Evolutionary conservation across 1,140 invertebrate species (phyloP), one percentile per base, ranked within the genome.

Genomic region (Patella vulgata): DNA sequence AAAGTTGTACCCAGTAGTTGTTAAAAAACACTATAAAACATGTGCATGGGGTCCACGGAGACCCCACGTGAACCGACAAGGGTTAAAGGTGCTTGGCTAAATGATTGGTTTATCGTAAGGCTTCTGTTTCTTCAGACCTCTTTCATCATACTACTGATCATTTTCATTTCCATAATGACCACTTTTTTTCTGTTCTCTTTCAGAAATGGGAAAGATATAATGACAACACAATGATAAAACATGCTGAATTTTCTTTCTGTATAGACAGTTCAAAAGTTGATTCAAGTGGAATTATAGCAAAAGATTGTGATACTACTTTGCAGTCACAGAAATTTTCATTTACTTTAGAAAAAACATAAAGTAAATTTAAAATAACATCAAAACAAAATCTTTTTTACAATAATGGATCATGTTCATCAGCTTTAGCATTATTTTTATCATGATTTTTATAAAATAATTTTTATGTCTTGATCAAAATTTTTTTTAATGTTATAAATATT

Each of bases 201-300:
- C 78, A 93, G 86, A 88, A 89, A 56, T 96, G 93, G 93, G 86
- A 88, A 46, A 86, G 91, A 61, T 85, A 89, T 1, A 88, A 90
- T 46, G 82, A 82, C 17, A 90, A 90, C 8, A 88, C 89, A 0
- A 83, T 92, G 39, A 86, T 96, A 53, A 88, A 90, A 30, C 91
- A 93, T 79, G 87, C 87, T 6, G 88, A 88, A 58, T 87, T 91
- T 17, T 89, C 92, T 31, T 87, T 94, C 5, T 96, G 94, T 80
- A 85, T 96, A 31, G 93, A 96, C 83, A 90, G 92, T 40, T 80
- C 85, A 61, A 85, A 87, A 71, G 87, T 88, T 58, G 86, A 88
- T 54, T 86, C 86, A 19, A 87, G 87, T 59, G 91, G 91, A 2
- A 86, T 93, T 11, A 89, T 89, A 43, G 90, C 88, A 0, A 89